Conservation (phyloP, 2,113 vertebrate species). For the Gallinago undulata region DNA sequence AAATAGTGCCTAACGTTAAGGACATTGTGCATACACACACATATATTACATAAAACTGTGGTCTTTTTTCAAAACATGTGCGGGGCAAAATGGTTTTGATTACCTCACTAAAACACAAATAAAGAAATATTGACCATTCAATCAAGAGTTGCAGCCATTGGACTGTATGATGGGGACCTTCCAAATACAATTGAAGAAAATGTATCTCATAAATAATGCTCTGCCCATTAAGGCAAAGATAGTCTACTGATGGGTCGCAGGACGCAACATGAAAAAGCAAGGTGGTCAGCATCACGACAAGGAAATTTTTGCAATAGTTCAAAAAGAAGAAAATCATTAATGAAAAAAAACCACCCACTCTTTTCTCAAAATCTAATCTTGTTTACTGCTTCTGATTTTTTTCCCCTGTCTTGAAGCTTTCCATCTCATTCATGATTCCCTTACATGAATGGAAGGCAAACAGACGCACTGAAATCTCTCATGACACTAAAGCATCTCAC, state of each 20-base stretch:
- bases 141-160: neutral
- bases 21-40: neutral
- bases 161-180: neutral
- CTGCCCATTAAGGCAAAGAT: neutral
- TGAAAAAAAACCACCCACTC: neutral
- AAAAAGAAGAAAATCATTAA: neutral
- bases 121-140: conserved; percentile 1
- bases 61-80: neutral
- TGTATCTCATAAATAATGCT: conserved; percentile 4
- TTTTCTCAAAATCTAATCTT: neutral
- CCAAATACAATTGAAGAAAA: neutral
- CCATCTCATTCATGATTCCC: neutral
- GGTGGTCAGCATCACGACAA: neutral
- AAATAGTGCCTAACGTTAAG: neutral
- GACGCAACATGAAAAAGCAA: neutral
- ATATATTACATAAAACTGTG: neutral
- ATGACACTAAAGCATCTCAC: neutral
- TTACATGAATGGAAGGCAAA: neutral
- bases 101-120: neutral
- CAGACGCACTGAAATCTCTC: neutral
- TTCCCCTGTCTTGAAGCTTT: neutral
- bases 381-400: neutral
- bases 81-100: neutral
- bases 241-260: neutral
- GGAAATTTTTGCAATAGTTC: neutral